Conservation (phyloP, 2,888 invertebrate species). For the Eupithecia subfuscata region DNA sequence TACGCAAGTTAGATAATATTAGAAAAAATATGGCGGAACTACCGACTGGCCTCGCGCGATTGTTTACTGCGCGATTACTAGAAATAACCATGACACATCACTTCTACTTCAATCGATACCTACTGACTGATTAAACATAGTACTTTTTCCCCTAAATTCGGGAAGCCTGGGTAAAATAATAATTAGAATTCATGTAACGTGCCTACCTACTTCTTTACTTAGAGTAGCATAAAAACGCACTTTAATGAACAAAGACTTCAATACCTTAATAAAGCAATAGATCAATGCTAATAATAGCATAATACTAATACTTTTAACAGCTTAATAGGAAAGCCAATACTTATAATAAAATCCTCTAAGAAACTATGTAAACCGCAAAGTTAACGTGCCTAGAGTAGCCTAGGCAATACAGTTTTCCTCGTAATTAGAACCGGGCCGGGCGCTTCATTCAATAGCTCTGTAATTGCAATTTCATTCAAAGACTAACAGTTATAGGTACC, state of each 20-base stretch:
- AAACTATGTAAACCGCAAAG: slow-evolving; percentile 16
- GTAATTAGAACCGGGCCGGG: slow-evolving; percentile 7
- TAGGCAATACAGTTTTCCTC: slow-evolving; percentile 2
- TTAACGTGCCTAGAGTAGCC: not conserved
- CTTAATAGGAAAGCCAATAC: slow-evolving; percentile 1
- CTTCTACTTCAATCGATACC: slow-evolving; percentile 21
- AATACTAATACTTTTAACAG: not conserved
- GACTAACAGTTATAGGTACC: not conserved
- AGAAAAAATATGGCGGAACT: slow-evolving; percentile 72
- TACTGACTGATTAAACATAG: not conserved
- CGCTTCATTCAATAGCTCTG: slow-evolving; percentile 8
- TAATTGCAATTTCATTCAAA: not conserved
- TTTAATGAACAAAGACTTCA: not conserved
- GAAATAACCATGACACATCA: slow-evolving; percentile 45
- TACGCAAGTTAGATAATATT: slow-evolving; percentile 77
- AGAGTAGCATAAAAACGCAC: not conserved
- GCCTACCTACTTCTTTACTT: not conserved
- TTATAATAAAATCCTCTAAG: not conserved
- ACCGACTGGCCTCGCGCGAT: slow-evolving; percentile 50
- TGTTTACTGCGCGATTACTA: slow-evolving; percentile 45
- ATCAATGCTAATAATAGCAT: not conserved
- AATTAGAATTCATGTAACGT: not conserved
- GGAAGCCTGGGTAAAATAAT: not conserved
- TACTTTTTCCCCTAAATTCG: not conserved
- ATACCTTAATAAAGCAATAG: not conserved